These are phyloP conservation scores for Myzus persicae DNA, from an alignment of 1,140 invertebrate genomes.

Conservation along the genomic window DNA sequence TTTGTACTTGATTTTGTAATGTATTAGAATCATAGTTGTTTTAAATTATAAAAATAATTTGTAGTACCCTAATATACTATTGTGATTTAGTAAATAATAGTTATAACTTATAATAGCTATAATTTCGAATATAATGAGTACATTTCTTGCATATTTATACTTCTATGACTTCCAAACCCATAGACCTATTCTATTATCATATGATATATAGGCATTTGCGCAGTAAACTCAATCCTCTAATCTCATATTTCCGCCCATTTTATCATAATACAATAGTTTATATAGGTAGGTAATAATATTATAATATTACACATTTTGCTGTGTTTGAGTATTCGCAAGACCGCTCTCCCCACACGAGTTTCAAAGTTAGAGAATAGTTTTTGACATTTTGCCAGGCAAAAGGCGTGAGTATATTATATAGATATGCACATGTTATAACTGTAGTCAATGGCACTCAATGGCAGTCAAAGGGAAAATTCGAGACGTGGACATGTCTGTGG, in stretches of 20 bases:
- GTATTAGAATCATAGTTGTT: no score
- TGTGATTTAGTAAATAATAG: no score
- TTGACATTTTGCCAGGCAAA: not conserved
- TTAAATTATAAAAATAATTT: no score
- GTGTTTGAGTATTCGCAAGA: not conserved
- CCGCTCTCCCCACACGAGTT: not conserved
- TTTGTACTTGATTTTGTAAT: no score
- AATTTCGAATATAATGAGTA: no score
- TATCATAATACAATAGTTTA: not conserved
- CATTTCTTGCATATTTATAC: not conserved
- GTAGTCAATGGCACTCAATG: not conserved
- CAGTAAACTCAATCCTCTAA: not conserved
- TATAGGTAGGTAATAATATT: not conserved
- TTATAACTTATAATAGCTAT: no score
- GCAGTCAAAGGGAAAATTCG: not conserved
- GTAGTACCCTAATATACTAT: no score
- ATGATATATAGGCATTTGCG: not conserved
- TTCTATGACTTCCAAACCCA: not conserved
- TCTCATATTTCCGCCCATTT: not conserved
- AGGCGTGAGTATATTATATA: not conserved
- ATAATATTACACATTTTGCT: not conserved
- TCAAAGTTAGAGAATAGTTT: not conserved
- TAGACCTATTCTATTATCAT: no score
- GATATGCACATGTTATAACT: not conserved
- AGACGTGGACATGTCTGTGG: not conserved